These are phyloP conservation scores for Serranus cabrilla DNA, from an alignment of 2,797 vertebrate species.

Conservation along the genomic window DNA sequence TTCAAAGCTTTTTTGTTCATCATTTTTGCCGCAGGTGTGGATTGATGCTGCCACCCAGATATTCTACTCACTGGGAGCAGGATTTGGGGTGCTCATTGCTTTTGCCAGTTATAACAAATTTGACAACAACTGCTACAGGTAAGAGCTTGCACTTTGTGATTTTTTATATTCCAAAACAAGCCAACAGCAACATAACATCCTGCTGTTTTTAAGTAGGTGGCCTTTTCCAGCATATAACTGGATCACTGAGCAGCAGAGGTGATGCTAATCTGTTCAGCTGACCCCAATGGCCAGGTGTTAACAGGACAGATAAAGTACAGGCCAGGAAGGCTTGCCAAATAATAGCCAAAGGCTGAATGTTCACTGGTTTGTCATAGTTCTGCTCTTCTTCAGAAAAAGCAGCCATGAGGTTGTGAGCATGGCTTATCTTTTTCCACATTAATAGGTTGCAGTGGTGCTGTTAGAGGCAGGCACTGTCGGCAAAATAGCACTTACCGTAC, in stretches of 20 bases:
- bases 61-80: slow-evolving; percentile 97
- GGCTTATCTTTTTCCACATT: slow-evolving; percentile 50
- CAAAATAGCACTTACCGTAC: slow-evolving; percentile 21
- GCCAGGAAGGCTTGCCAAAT: slow-evolving; percentile 52
- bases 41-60: slow-evolving; percentile 99
- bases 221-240: slow-evolving; percentile 42
- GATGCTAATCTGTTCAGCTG: slow-evolving; percentile 60
- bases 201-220: slow-evolving; percentile 18
- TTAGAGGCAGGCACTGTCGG: slow-evolving; percentile 30
- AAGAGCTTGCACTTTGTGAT: slow-evolving; percentile 56
- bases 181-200: slow-evolving; percentile 28
- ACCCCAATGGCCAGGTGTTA: slow-evolving; percentile 41
- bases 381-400: slow-evolving; percentile 42
- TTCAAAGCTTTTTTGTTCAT: slow-evolving; percentile 17
- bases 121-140: slow-evolving; percentile 99
- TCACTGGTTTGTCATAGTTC: slow-evolving; percentile 44
- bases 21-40: slow-evolving; percentile 90
- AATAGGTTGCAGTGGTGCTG: slow-evolving; percentile 31
- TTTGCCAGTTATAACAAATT: slow-evolving; percentile 99
- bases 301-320: slow-evolving; percentile 56
- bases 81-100: slow-evolving; percentile 97
- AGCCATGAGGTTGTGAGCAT: slow-evolving; percentile 37
- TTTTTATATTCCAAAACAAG: slow-evolving; percentile 19
- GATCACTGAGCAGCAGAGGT: slow-evolving; percentile 46
- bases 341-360: slow-evolving; percentile 56